These are phyloP conservation scores for Corapipo altera DNA, from an alignment of 2,113 vertebrate genomes.

Conservation along the genomic window DNA sequence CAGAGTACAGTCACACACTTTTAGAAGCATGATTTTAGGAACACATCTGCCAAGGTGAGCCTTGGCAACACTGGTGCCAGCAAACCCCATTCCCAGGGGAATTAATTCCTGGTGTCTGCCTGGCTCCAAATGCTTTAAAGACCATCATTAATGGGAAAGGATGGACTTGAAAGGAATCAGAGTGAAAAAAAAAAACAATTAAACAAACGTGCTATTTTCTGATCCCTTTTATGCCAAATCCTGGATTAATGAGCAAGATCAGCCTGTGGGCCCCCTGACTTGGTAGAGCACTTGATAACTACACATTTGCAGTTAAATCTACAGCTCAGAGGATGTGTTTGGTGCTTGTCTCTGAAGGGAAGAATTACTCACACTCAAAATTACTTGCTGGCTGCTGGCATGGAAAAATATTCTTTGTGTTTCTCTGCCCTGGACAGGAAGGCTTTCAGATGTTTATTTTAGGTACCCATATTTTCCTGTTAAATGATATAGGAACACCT, in stretches of 20 bases:
- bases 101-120: not conserved
- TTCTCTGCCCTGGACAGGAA: not conserved
- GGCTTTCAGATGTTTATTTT: slow-evolving; percentile 5
- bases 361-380: slow-evolving; percentile 24
- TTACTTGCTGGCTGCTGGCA: slow-evolving; percentile 22
- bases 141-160: not conserved
- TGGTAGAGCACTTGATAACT: not conserved
- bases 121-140: not conserved
- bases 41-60: not conserved
- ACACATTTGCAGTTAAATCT: not conserved
- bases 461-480: not conserved
- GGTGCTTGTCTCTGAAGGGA: slow-evolving; percentile 18
- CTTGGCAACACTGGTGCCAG: not conserved
- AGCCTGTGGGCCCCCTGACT: not conserved
- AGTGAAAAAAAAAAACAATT: not conserved
- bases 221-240: not conserved
- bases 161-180: not conserved
- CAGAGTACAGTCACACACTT: not conserved
- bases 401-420: slow-evolving; percentile 23
- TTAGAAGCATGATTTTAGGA: not conserved
- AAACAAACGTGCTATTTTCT: not conserved
- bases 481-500: not conserved
- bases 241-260: not conserved
- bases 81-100: not conserved
- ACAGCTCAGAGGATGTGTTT: not conserved